These are phyloP conservation scores for Diaperis boleti DNA, from an alignment of 2,888 invertebrate species.

Conservation along the genomic window DNA sequence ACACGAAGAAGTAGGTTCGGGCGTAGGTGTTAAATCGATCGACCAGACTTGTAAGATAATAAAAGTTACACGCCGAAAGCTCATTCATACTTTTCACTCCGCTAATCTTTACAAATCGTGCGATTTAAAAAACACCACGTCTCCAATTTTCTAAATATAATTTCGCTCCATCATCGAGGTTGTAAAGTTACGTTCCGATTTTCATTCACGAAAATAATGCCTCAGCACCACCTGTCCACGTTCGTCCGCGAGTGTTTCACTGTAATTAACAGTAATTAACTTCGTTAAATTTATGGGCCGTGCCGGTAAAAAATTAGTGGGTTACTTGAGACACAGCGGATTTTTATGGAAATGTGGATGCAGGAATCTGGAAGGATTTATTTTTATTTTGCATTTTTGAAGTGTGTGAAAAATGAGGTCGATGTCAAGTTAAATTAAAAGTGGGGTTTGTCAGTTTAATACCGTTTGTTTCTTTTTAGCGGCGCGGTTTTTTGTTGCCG, in stretches of 20 bases:
- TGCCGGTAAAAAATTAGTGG: neutral
- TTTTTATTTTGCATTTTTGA: constrained; percentile 2
- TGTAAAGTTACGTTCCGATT: too few species aligned
- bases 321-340: neutral
- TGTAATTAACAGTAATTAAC: constrained; percentile 32
- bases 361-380: neutral
- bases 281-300: constrained; percentile 13
- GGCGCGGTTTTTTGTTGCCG: neutral
- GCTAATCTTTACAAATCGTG: neutral
- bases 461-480: constrained; percentile 19
- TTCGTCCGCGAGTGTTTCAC: constrained; percentile 24
- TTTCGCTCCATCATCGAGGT: too few species aligned
- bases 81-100: constrained; percentile 16
- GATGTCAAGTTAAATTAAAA: constrained; percentile 21
- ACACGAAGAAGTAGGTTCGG: too few species aligned
- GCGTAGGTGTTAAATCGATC: constrained; percentile 4
- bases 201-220: constrained; percentile 13
- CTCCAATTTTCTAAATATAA: neutral
- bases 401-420: constrained; percentile 12
- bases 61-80: constrained; percentile 17
- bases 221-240: constrained; percentile 23
- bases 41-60: constrained; percentile 11
- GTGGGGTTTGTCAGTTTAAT: constrained; percentile 14
- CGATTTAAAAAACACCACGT: neutral
- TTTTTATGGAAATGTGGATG: neutral